A percentile compares a stretch with the other conserved stretches of the same genome.
These are phyloP conservation scores for Silurus asotus DNA, from an alignment of 2,113 vertebrate species.

Conservation along the genomic window DNA sequence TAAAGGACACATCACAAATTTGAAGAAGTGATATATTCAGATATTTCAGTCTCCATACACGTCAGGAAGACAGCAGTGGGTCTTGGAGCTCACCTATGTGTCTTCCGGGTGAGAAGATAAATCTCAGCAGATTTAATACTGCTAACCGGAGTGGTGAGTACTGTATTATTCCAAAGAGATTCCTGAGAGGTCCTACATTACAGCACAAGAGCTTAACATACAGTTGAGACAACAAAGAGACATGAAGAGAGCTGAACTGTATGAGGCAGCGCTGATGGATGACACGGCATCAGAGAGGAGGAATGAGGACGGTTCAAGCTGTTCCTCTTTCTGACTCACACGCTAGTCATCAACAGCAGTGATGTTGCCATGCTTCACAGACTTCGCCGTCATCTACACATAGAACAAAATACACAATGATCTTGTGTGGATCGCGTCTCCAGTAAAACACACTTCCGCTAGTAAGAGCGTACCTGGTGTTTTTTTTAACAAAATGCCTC, in stretches of 20 bases:
- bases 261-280: background rate
- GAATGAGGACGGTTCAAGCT: background rate
- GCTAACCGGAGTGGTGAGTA: background rate
- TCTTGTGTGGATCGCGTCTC: background rate
- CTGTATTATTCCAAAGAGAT: too few species aligned
- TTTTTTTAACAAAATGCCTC: background rate
- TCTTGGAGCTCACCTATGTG: background rate
- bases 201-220: background rate
- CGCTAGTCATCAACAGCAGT: background rate
- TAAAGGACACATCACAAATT: background rate
- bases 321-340: conserved; percentile 15
- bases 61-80: background rate
- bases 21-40: too few species aligned
- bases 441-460: background rate
- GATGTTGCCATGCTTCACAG: background rate
- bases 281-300: background rate
- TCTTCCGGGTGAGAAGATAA: background rate
- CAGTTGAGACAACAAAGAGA: background rate
- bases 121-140: background rate
- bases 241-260: background rate
- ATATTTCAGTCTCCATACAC: background rate
- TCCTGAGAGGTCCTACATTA: background rate
- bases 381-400: background rate
- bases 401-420: background rate
- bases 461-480: background rate